A percentile compares a stretch with the other conserved stretches of the same genome.
These are phyloP conservation scores for Mus minutoides DNA, from an alignment of 2,797 vertebrate species.

Conservation along the genomic window DNA sequence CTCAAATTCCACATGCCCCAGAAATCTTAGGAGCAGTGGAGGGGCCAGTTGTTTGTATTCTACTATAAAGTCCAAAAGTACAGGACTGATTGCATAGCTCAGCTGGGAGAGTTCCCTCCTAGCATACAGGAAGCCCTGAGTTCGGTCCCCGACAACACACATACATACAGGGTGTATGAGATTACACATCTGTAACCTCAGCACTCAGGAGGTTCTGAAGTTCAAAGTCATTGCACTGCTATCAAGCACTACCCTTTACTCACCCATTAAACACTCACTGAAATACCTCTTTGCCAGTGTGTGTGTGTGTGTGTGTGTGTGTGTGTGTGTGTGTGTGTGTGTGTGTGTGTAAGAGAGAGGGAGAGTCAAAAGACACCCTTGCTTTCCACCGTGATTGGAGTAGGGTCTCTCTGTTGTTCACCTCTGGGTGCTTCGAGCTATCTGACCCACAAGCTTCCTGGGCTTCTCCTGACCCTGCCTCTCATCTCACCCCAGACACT, in stretches of 20 bases:
- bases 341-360: not conserved
- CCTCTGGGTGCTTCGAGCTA: not conserved
- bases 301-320: not conserved
- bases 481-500: not conserved
- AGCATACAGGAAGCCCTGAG: not conserved
- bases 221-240: not conserved
- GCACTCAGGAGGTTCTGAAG: not conserved
- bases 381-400: not conserved
- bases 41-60: not conserved
- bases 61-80: conserved; percentile 1
- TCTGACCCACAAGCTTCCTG: not conserved
- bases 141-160: too few species aligned
- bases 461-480: not conserved
- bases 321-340: not conserved
- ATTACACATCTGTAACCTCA: not conserved
- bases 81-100: not conserved
- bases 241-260: not conserved
- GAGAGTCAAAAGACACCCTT: not conserved
- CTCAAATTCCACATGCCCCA: not conserved
- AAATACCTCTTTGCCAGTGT: not conserved
- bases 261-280: not conserved
- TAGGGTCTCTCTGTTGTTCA: not conserved
- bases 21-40: not conserved
- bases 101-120: not conserved
- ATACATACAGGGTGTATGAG: not conserved